phyloP scores from a whole-genome alignment of 2,113 vertebrate species.

The Asarcornis scutulata region DNA sequence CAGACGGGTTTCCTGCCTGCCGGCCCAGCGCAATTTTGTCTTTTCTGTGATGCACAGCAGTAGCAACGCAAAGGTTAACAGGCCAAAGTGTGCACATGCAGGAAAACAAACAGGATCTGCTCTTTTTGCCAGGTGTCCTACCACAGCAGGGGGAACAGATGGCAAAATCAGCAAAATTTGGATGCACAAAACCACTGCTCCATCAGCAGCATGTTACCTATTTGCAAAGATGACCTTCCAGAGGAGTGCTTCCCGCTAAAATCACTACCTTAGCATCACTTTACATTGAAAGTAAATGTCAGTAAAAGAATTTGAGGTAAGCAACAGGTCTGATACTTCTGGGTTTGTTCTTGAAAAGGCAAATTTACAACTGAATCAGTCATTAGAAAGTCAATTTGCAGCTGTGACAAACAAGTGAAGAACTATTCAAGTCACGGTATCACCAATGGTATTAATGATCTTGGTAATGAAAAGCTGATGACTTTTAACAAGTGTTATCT shows the following conservation, averaged over 20 bases:
- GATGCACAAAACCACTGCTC: not conserved
- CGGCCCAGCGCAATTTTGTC: conserved; percentile 14
- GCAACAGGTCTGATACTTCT: not conserved
- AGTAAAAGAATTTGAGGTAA: not conserved
- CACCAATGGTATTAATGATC: conserved; percentile 42
- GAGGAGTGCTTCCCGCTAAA: not conserved
- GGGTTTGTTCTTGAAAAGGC: conserved; percentile 29
- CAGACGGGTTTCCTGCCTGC: not conserved
- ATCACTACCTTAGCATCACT: not conserved
- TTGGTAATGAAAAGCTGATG: conserved; percentile 54
- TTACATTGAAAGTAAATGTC: not conserved
- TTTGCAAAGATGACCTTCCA: conserved; percentile 18
- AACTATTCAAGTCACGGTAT: conserved; percentile 33
- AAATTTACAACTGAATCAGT: conserved; percentile 34
- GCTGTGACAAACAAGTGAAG: not conserved
- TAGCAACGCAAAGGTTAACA: conserved; percentile 11
- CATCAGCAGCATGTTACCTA: not conserved
- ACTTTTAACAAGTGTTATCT: conserved; percentile 61
- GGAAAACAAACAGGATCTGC: not conserved
- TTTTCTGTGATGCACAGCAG: not conserved
- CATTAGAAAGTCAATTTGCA: conserved; percentile 26
- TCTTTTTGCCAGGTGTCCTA: conserved; percentile 26
- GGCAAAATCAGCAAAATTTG: conserved; percentile 35
- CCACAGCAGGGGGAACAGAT: conserved; percentile 38
- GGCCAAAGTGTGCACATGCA: not conserved